Base-by-base conservation (phyloP, 1,140 invertebrate genomes). In the Steinernema khuongi region DNA sequence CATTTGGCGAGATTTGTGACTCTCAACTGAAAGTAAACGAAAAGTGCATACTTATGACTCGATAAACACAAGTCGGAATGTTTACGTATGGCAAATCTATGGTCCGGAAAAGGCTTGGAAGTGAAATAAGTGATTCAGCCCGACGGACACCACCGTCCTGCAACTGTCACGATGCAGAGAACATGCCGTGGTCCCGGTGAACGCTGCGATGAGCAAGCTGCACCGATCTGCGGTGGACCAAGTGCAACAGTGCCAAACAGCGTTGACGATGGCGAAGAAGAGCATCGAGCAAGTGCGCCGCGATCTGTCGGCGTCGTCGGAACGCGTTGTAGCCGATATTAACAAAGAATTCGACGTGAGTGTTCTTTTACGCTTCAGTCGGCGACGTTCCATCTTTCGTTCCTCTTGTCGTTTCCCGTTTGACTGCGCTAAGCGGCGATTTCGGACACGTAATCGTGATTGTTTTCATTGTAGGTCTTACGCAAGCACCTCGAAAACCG, bases 281-380 rank as follows among this genome's bases (percentile, higher is more conserved):
- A 60, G 50, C 19, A 60, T 60, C 26, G 50, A 60, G 50, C 50
- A 60, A 60, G 50, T 60, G 50, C 50, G 50, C 4, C 50, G 50
- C 50, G 50, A 60, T 60, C 50, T 60, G 7, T 60, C 50, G 11
- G 50, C 50, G 50, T 60, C 50, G 50, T 60, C 50, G 14, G 50
- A 60, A n/a, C 11, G 50, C 50, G 50, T 60, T 26, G 50, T 60
- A 11, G 50, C 50, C 22, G 50, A 60, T 60, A 60, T 60, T 60
- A 60, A 60, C 22, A 60, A 60, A 60, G 50, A 60, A 26, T 60
- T 60, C 19, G 50, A 60, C 50, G 50, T 60, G 50, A 60, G 50
- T 60, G 50, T 60, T 60, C 50, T 41, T 41, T 41, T n/a, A 7
- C 36, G 36, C 36, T 41, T 41, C 36, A n/a, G 7, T n/a, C 36